A percentile compares a stretch with the other conserved stretches of the same genome.
Evolutionary conservation across 2,113 vertebrate genomes (phyloP).

Genomic region (Lagopus leucura): DNA sequence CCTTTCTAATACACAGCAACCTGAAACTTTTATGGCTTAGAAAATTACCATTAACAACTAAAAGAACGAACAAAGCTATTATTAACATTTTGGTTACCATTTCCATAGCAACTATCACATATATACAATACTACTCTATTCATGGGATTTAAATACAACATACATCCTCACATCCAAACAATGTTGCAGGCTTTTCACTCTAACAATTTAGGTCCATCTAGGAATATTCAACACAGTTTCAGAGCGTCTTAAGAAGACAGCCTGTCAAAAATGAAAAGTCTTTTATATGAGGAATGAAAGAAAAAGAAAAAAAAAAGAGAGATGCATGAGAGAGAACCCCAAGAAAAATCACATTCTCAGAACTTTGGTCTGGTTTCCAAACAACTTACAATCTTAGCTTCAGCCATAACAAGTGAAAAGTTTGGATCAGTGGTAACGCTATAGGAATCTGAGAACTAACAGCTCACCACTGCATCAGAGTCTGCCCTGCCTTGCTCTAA

Average conservation of each 20-base stretch:
- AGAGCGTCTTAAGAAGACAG: background rate
- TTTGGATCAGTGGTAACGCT: background rate
- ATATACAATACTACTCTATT: background rate
- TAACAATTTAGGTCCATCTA: background rate
- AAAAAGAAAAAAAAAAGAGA: background rate
- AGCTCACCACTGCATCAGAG: background rate
- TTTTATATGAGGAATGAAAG: background rate
- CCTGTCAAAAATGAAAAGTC: background rate
- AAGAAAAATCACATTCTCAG: background rate
- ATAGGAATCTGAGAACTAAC: background rate
- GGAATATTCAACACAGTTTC: background rate
- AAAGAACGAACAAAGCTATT: background rate
- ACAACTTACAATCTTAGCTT: background rate
- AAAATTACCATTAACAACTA: background rate
- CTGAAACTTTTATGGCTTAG: background rate
- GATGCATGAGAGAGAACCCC: background rate
- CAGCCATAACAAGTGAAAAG: background rate
- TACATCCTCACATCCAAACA: background rate
- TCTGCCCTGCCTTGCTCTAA: no score
- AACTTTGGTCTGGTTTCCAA: background rate
- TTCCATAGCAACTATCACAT: background rate
- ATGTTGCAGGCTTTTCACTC: background rate
- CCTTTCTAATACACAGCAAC: conserved; percentile 44
- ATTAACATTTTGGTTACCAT: background rate
- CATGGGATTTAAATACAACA: background rate